Evolutionary conservation across 37 sponge, comb jelly and placozoan species (phyloP).

Genomic region (Oopsacas minuta): DNA sequence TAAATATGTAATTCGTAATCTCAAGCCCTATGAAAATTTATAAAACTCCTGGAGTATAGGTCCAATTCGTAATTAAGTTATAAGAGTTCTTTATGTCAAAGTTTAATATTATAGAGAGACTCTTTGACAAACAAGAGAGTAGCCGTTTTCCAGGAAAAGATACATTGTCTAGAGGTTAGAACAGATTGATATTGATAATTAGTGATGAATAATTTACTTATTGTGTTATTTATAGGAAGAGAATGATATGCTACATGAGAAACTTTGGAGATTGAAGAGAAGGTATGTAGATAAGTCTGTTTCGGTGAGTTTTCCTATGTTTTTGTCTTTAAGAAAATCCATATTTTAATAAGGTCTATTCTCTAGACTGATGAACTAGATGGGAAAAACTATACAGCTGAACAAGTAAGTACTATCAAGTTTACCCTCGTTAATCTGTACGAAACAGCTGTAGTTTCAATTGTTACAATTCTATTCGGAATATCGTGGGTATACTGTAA

Average conservation of each 20-base stretch:
- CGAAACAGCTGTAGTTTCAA: too few relatives aligned
- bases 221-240: neutral
- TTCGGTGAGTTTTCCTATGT: neutral
- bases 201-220: neutral
- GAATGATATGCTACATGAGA: conserved; percentile 12
- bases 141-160: neutral
- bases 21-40: neutral
- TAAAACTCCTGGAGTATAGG: neutral
- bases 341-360: neutral
- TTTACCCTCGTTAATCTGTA: too few relatives aligned
- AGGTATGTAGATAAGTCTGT: neutral
- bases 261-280: neutral
- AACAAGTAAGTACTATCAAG: neutral
- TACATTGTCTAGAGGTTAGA: neutral
- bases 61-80: too few relatives aligned
- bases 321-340: neutral
- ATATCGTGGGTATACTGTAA: too few relatives aligned
- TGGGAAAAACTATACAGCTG: neutral
- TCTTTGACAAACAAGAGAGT: neutral
- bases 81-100: neutral
- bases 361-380: neutral
- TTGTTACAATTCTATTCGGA: too few relatives aligned
- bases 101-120: neutral
- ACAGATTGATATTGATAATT: neutral
- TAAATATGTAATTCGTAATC: too few relatives aligned